These are phyloP conservation scores for Hedychridium roseum DNA, from an alignment of 2,888 invertebrate species.

Conservation along the genomic window DNA sequence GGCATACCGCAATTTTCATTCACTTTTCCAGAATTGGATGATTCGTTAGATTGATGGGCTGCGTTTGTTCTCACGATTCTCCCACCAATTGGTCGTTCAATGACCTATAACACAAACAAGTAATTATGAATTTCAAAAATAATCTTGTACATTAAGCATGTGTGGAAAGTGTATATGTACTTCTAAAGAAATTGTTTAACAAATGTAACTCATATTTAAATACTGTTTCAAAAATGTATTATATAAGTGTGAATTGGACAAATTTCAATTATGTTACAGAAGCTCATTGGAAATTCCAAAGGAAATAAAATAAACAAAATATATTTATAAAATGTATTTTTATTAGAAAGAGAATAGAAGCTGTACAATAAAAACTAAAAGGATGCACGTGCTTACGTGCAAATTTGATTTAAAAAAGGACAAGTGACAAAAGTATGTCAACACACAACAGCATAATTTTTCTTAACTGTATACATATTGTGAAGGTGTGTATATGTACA, in stretches of 20 bases:
- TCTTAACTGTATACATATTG: too few relatives aligned
- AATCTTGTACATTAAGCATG: too few relatives aligned
- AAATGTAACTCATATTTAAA: not conserved
- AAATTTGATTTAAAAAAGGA: too few relatives aligned
- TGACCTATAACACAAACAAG: constrained; percentile 36
- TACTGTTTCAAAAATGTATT: not conserved
- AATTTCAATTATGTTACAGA: too few relatives aligned
- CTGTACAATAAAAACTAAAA: constrained; percentile 27
- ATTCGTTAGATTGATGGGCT: constrained; percentile 37
- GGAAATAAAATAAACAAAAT: constrained; percentile 42
- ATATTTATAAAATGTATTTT: constrained; percentile 41
- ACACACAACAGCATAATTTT: too few relatives aligned
- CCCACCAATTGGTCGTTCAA: constrained; percentile 39
- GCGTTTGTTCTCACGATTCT: constrained; percentile 49
- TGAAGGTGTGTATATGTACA: too few relatives aligned
- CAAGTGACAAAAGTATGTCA: too few relatives aligned
- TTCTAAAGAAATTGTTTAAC: constrained; percentile 1
- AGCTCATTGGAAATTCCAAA: constrained; percentile 23
- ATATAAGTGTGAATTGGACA: too few relatives aligned
- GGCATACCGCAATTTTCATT: constrained; percentile 16
- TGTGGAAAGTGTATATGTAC: too few relatives aligned
- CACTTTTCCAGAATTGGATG: constrained; percentile 12
- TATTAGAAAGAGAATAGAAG: constrained; percentile 41
- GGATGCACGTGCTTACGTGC: too few relatives aligned
- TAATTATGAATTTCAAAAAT: constrained; percentile 2